Evolutionary conservation across 2,888 invertebrate genomes (phyloP).

Genomic region (Globia sparganii): DNA sequence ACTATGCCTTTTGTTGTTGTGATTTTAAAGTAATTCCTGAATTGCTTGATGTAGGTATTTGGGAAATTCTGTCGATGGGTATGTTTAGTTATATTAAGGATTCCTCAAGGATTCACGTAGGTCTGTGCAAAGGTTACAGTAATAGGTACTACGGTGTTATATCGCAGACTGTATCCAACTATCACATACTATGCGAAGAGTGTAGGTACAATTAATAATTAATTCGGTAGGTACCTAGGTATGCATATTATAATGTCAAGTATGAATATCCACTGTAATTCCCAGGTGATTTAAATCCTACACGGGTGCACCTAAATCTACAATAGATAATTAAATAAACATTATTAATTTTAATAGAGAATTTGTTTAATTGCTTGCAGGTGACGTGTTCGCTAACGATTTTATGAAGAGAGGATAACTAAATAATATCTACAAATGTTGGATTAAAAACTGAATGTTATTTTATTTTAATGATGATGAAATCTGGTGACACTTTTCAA

Average conservation of each 20-base stretch:
- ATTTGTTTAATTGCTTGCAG: background rate
- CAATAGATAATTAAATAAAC: background rate
- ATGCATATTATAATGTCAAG: background rate
- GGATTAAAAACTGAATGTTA: background rate
- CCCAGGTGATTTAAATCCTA: background rate
- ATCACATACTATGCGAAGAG: background rate
- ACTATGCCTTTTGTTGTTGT: conserved; percentile 20
- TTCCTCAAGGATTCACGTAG: too few species aligned
- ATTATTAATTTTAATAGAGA: background rate
- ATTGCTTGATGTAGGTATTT: background rate
- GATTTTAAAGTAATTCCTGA: conserved; percentile 9
- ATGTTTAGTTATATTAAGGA: too few species aligned
- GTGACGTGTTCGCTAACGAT: background rate
- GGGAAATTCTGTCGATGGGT: too few species aligned
- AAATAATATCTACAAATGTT: background rate
- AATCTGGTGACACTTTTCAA: background rate
- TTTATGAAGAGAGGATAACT: background rate
- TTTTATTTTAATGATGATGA: background rate
- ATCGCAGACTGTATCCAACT: background rate
- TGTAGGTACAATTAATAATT: too few species aligned
- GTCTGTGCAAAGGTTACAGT: background rate
- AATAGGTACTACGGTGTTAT: background rate
- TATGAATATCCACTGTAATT: background rate
- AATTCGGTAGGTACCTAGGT: background rate
- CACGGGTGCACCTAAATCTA: background rate